Conservation (phyloP, 2,888 invertebrate species). For the Limnephilus rhombicus region DNA sequence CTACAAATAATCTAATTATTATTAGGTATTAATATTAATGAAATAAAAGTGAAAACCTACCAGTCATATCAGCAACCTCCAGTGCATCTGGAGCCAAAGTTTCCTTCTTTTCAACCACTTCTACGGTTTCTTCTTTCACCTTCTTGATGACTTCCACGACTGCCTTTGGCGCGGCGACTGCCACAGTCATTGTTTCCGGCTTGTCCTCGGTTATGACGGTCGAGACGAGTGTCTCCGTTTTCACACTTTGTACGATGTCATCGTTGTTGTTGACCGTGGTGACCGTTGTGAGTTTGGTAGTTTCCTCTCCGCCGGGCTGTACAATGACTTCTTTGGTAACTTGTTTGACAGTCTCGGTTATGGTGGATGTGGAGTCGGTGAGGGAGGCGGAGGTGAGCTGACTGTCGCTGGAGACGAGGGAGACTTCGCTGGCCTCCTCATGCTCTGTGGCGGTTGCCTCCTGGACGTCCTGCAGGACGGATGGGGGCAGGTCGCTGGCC, state of each 20-base stretch:
- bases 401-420: slow-evolving; percentile 3
- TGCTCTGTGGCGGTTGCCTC: slow-evolving; percentile 69
- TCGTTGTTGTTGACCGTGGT: slow-evolving; percentile 64
- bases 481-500: slow-evolving; percentile 71
- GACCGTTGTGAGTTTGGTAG: slow-evolving; percentile 71
- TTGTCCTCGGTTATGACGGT: slow-evolving; percentile 62
- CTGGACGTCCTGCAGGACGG: slow-evolving; percentile 67
- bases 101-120: slow-evolving; percentile 70
- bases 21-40: too few species aligned
- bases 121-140: slow-evolving; percentile 68
- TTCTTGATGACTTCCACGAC: slow-evolving; percentile 70
- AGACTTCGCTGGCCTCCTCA: slow-evolving; percentile 68
- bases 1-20: too few species aligned
- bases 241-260: slow-evolving; percentile 67
- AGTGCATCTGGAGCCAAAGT: slow-evolving; percentile 69
- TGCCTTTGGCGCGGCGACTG: slow-evolving; percentile 65
- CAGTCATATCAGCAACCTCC: slow-evolving; percentile 80
- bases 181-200: slow-evolving; percentile 62
- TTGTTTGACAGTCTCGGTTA: slow-evolving; percentile 67
- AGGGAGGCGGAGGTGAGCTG: not conserved
- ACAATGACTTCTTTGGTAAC: slow-evolving; percentile 71
- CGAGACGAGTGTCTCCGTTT: slow-evolving; percentile 67
- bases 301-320: slow-evolving; percentile 69
- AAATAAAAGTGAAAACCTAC: slow-evolving; percentile 69
- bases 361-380: slow-evolving; percentile 36